Percentiles rank a stretch among this genome's conserved stretches.
These are phyloP conservation scores for Xiphorhynchus elegans DNA, from an alignment of 2,113 vertebrate genomes.

Conservation along the genomic window DNA sequence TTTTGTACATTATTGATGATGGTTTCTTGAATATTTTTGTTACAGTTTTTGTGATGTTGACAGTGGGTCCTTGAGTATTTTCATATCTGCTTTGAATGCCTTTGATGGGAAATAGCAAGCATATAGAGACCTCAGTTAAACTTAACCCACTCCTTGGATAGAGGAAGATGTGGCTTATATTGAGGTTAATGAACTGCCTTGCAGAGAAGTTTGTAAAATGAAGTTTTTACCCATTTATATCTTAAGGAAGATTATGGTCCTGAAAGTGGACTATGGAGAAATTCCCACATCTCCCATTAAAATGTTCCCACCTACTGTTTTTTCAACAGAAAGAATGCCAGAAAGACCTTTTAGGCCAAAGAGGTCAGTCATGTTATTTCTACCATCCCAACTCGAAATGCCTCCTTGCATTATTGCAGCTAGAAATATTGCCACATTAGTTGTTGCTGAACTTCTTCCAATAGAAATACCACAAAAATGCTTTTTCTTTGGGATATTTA, in stretches of 20 bases:
- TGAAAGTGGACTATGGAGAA: neutral
- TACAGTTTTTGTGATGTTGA: neutral
- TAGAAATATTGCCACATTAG: conserved; percentile 71
- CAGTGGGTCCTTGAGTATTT: neutral
- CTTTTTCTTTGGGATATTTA: conserved; percentile 59
- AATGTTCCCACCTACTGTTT: conserved; percentile 33
- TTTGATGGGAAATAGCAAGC: neutral
- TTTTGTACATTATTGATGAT: neutral
- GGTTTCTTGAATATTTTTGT: neutral
- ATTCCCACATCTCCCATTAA: conserved; percentile 49
- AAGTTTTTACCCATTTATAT: conserved; percentile 8
- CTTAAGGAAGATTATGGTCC: neutral
- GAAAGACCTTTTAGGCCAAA: conserved; percentile 27
- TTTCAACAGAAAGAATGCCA: neutral
- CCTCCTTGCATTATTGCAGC: conserved; percentile 59
- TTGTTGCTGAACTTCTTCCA: conserved; percentile 73
- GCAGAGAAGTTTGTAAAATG: neutral
- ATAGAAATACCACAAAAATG: conserved; percentile 80
- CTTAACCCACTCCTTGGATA: neutral
- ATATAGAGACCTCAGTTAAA: neutral
- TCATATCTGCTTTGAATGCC: neutral
- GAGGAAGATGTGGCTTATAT: neutral
- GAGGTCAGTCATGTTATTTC: conserved; percentile 38
- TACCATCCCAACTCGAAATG: neutral
- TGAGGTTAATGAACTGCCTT: neutral